Conservation (phyloP, 2,113 vertebrate genomes). For the Spheniscus mendiculus region DNA sequence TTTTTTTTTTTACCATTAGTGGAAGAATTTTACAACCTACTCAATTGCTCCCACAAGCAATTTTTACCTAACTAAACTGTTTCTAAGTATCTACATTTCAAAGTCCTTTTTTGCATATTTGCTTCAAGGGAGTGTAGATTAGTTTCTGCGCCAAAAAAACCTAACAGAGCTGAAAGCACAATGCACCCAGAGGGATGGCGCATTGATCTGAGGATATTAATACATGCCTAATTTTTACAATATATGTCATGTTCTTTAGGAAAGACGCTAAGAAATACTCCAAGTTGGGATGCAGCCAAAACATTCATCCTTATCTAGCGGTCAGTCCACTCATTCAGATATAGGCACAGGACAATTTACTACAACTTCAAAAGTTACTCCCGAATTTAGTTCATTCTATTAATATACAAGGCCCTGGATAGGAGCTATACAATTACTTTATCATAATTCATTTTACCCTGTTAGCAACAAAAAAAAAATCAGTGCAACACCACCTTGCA, state of each 20-base stretch:
- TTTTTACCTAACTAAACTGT: not conserved
- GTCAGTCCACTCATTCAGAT: not conserved
- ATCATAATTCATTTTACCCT: not conserved
- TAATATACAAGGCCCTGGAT: not conserved
- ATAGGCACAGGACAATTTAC: not conserved
- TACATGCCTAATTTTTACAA: not conserved
- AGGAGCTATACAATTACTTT: not conserved
- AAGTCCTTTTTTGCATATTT: not conserved
- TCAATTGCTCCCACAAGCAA: not conserved
- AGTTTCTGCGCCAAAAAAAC: not conserved
- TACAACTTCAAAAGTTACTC: not conserved
- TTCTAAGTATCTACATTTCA: not conserved
- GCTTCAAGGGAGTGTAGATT: not conserved
- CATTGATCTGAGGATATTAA: not conserved
- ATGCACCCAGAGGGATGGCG: not conserved
- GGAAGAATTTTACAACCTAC: not conserved
- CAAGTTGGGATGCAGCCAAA: not conserved
- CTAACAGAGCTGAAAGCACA: not conserved
- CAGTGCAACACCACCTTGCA: not conserved
- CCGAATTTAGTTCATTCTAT: not conserved
- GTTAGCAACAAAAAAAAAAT: not conserved
- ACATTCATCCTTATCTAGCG: accelerated
- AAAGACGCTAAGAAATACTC: not conserved
- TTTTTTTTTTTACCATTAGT: not conserved
- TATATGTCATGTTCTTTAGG: not conserved